Conservation (phyloP, 2,888 invertebrate species). For the Lasius fuliginosus region DNA sequence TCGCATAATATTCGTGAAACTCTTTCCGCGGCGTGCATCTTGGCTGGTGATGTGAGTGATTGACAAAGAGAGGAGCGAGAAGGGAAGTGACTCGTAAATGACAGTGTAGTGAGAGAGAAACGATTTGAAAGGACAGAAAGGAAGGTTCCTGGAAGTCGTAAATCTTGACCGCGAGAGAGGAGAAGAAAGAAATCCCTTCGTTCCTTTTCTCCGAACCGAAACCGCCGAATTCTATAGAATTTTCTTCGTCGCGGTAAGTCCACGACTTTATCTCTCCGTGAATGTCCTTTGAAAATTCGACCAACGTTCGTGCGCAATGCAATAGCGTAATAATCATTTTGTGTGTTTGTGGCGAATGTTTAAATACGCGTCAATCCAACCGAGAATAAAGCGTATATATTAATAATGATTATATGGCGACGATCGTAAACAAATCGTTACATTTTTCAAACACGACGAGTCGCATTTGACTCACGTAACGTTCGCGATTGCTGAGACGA, state of each 20-base stretch:
- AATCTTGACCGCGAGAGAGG: slow-evolving; percentile 20
- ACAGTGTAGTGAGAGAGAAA: slow-evolving; percentile 23
- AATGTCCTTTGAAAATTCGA: background rate
- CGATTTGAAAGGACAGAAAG: background rate
- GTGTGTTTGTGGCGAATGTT: background rate
- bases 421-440: slow-evolving; percentile 27
- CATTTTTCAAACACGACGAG: background rate
- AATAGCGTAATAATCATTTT: background rate
- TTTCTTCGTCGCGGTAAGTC: slow-evolving; percentile 44
- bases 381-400: slow-evolving; percentile 9
- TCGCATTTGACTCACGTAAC: background rate
- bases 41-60: slow-evolving; percentile 15
- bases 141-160: slow-evolving; percentile 3
- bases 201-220: background rate
- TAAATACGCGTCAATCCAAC: background rate
- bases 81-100: slow-evolving; percentile 13
- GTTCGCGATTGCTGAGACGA: slow-evolving; percentile 1
- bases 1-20: background rate
- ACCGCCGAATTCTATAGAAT: background rate
- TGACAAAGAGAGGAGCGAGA: background rate
- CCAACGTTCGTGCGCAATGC: background rate
- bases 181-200: background rate
- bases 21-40: slow-evolving; percentile 10
- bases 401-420: slow-evolving; percentile 7
- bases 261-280: background rate